Evolutionary conservation across 2,888 invertebrate species (phyloP).

Genomic region (Leptopterna dolabrata): DNA sequence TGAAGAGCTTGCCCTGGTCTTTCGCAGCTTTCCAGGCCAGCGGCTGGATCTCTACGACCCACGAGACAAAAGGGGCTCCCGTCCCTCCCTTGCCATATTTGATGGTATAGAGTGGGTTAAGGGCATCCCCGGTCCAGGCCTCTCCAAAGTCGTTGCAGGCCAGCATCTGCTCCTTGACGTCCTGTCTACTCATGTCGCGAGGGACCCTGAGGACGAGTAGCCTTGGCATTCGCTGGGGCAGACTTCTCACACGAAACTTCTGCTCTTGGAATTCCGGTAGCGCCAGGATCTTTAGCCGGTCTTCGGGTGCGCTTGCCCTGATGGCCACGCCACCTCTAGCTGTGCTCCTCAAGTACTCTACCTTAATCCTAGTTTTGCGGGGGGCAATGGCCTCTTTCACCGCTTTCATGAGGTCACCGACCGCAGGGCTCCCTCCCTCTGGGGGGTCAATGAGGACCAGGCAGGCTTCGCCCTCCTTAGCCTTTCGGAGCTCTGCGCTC

Average conservation of each 20-base stretch:
- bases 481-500: no score
- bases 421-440: not conserved
- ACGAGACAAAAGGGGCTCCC: not conserved
- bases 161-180: no score
- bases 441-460: not conserved
- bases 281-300: not conserved
- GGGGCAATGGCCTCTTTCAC: not conserved
- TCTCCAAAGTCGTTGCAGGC: not conserved
- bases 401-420: not conserved
- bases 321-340: no score
- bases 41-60: slow-evolving; percentile 9
- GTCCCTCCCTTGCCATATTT: not conserved
- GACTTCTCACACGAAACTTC: not conserved
- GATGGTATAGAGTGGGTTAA: no score
- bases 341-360: not conserved
- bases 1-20: not conserved
- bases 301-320: not conserved
- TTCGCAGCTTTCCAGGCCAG: not conserved
- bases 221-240: not conserved
- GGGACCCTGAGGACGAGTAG: not conserved
- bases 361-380: not conserved
- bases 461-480: not conserved
- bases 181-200: not conserved
- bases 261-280: not conserved
- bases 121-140: not conserved